Conservation (phyloP, 2,888 invertebrate species). For the Callosobruchus maculatus region DNA sequence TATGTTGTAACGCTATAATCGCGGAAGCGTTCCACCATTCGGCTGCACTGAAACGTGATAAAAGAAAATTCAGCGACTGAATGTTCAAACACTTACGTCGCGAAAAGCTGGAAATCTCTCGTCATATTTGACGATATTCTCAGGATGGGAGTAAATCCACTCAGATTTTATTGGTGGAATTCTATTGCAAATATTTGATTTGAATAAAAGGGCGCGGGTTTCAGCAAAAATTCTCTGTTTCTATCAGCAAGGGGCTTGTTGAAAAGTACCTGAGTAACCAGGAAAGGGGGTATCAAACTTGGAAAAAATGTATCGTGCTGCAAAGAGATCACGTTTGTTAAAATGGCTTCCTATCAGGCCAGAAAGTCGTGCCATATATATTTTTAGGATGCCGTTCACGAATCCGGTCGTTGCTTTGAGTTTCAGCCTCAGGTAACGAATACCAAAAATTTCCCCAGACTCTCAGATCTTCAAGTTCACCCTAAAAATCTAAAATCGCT, state of each 20-base stretch:
- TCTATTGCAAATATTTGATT: not conserved
- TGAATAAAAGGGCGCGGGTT: not conserved
- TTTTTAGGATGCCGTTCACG: too few species aligned
- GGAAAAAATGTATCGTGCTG: too few species aligned
- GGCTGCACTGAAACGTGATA: not conserved
- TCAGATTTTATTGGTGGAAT: not conserved
- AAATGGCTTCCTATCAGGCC: too few species aligned
- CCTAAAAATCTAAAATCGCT: too few species aligned
- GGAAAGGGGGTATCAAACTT: not conserved
- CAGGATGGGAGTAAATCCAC: not conserved
- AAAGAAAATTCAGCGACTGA: not conserved
- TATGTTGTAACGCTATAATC: not conserved
- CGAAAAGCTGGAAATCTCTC: not conserved
- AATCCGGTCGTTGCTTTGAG: too few species aligned
- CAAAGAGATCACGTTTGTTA: too few species aligned
- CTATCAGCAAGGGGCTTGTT: not conserved
- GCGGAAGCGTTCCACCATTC: not conserved
- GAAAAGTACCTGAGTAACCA: not conserved
- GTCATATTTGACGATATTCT: not conserved
- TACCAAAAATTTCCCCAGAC: too few species aligned
- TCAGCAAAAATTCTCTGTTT: not conserved
- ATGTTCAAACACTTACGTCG: not conserved
- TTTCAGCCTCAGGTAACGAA: too few species aligned
- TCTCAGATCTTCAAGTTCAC: too few species aligned
- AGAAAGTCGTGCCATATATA: too few species aligned